Evolutionary conservation across 2,888 invertebrate genomes (phyloP).

Genomic region (Bhutanitis thaidina): DNA sequence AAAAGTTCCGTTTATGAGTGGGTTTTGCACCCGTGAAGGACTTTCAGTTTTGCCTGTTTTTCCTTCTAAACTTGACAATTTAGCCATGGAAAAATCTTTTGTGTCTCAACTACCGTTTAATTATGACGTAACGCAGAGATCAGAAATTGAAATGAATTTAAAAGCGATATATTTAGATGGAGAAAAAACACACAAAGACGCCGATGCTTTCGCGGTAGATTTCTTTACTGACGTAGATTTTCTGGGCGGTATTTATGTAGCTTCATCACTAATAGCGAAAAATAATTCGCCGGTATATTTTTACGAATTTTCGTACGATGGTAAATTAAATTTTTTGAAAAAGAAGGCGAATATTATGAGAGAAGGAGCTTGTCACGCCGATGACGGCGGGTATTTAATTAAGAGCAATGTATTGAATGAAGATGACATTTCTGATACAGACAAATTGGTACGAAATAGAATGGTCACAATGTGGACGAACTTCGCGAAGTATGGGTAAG

Average conservation of each 20-base stretch:
- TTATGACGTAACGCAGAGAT: slow-evolving; percentile 37
- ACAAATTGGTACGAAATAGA: slow-evolving; percentile 55
- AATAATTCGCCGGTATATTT: slow-evolving; percentile 71
- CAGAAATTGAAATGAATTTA: slow-evolving; percentile 43
- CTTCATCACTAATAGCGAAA: slow-evolving; percentile 52
- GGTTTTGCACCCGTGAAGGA: slow-evolving; percentile 70
- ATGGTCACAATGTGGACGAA: slow-evolving; percentile 82
- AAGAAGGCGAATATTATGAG: slow-evolving; percentile 55
- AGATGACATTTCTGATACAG: slow-evolving; percentile 39
- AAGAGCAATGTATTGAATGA: slow-evolving; percentile 44
- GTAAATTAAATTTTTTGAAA: slow-evolving; percentile 76
- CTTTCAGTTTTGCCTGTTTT: slow-evolving; percentile 45
- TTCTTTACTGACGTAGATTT: slow-evolving; percentile 74
- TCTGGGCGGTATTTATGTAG: slow-evolving; percentile 50
- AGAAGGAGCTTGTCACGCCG: slow-evolving; percentile 80
- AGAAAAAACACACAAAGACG: slow-evolving; percentile 46
- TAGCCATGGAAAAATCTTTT: slow-evolving; percentile 45
- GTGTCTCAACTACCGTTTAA: slow-evolving; percentile 50
- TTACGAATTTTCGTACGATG: slow-evolving; percentile 80
- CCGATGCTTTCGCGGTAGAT: slow-evolving; percentile 60
- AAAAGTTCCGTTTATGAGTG: slow-evolving; percentile 71
- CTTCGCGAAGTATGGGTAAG: slow-evolving; percentile 80
- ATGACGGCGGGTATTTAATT: slow-evolving; percentile 81
- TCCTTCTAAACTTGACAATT: slow-evolving; percentile 32
- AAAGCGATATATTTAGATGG: slow-evolving; percentile 68